A percentile compares a stretch with the other conserved stretches of the same genome.
These are phyloP conservation scores for Eristalis intricaria DNA, from an alignment of 2,888 invertebrate species.

Conservation along the genomic window DNA sequence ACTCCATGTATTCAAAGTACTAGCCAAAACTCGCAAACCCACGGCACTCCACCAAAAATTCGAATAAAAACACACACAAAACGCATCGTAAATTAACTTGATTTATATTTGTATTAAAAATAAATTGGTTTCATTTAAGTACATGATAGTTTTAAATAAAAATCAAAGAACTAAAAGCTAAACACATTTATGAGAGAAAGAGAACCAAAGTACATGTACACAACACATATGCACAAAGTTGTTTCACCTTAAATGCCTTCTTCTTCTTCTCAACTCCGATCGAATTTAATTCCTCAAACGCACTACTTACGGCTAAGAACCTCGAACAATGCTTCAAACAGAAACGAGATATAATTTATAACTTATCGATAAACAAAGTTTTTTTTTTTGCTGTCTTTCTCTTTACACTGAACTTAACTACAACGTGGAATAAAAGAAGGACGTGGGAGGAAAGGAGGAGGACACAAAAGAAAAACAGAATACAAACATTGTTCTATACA, in stretches of 20 bases:
- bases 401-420: conserved; percentile 30
- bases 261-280: conserved; percentile 6
- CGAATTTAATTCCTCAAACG: conserved; percentile 66
- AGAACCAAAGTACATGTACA: conserved; percentile 37
- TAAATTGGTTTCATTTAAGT: conserved; percentile 70
- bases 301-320: conserved; percentile 30
- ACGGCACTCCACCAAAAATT: background rate
- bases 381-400: conserved; percentile 5
- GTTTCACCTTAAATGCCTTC: conserved; percentile 54
- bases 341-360: conserved; percentile 11
- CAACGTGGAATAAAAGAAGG: background rate
- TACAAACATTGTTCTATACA: conserved; percentile 51
- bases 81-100: conserved; percentile 58
- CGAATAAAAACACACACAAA: background rate
- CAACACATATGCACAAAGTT: conserved; percentile 23
- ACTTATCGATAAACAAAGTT: conserved; percentile 18
- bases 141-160: conserved; percentile 67
- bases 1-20: background rate
- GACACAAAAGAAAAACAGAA: background rate
- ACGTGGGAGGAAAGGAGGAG: background rate
- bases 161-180: conserved; percentile 56
- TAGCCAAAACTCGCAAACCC: background rate
- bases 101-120: conserved; percentile 71
- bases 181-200: conserved; percentile 32
- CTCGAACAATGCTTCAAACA: conserved; percentile 2